A percentile compares a stretch with the other conserved stretches of the same genome.
Evolutionary conservation across 2,113 vertebrate species (phyloP).

Genomic region (Crotophaga sulcirostris): DNA sequence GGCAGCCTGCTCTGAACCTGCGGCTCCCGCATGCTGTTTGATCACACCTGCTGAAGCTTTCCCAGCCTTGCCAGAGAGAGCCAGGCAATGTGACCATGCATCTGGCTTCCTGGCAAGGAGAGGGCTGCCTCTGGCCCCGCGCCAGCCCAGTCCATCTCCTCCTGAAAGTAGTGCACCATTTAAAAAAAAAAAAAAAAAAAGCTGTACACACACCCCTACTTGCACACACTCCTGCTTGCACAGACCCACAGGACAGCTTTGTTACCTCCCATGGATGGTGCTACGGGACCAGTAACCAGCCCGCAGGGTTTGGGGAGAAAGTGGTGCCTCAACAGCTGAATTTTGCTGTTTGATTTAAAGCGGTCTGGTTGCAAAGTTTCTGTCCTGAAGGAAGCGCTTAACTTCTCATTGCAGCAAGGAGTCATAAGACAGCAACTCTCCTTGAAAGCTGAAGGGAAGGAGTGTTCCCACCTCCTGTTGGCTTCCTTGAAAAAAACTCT

Average conservation of each 20-base stretch:
- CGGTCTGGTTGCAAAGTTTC: not conserved
- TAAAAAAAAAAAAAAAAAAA: not conserved
- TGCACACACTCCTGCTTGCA: fast-evolving
- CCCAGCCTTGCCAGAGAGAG: conserved; percentile 65
- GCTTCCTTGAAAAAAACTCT: not conserved
- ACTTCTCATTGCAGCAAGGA: conserved; percentile 29
- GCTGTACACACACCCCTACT: fast-evolving
- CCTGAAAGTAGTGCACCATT: conserved; percentile 16
- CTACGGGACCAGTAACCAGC: not conserved
- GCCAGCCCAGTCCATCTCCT: conserved; percentile 55
- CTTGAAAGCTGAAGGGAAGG: not conserved
- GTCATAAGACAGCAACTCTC: conserved; percentile 45
- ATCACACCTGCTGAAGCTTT: conserved; percentile 74
- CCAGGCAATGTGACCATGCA: conserved; percentile 70
- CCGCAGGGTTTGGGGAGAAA: not conserved
- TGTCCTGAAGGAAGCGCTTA: conserved; percentile 21
- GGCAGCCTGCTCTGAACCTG: conserved; percentile 45
- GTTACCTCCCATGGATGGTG: not conserved
- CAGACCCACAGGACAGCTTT: not conserved
- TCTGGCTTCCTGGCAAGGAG: conserved; percentile 72
- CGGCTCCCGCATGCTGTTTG: conserved; percentile 61
- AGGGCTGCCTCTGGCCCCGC: not conserved
- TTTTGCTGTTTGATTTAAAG: not conserved
- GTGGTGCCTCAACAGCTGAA: fast-evolving
- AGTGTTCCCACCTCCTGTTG: conserved; percentile 33